Base-by-base conservation (phyloP, 2,888 invertebrate genomes). In the Chironomus riparius region DNA sequence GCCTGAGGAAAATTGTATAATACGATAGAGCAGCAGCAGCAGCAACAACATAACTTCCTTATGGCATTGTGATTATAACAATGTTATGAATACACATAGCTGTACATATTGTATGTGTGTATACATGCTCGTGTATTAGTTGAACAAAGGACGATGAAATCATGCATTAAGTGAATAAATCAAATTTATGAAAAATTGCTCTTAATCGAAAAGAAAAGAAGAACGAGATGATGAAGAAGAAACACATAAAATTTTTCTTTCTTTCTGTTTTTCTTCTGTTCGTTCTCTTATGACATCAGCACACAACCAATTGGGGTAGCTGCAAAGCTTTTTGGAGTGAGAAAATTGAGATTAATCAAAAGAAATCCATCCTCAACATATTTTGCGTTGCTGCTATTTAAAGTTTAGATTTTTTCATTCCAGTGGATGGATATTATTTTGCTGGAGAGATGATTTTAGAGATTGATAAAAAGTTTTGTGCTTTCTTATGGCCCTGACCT, bases 151-250 rank as follows among this genome's bases (percentile, higher is more conserved):
- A 62, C 24, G 50, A 50, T 28, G 62, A 38, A 72, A 72, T 72
- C 72, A 72, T 72, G 72, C 61, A 50, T 50, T 38, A 72, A 72
- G 72, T 72, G 72, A 72, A 72, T 72, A 72, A 72, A 72, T 72
- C 72, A 72, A 72, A 72, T 47, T 65, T 72, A 61, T 72, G 72
- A 72, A 72, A 72, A 72, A 72, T 72, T 72, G 72, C 50, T 72
- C 21, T 61, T 72, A 72, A 72, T 72, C 72, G 62, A 71, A 50
- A 47, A 15, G 15, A 50, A 50, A 50, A 15, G 21, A 65, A 22
- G 24, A 24, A 22, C 21, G 65, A 18, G 65, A 65, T 18, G 56
- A 56, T 15, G 56, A 15, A 56, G 18, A 56, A 56, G 3, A 56
- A 38, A 38, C 38, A 38, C 38, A 38, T 15, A 56, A 56, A 56